phyloP scores from a whole-genome alignment of 2,888 invertebrate species.

The Epistrophella euchroma region DNA sequence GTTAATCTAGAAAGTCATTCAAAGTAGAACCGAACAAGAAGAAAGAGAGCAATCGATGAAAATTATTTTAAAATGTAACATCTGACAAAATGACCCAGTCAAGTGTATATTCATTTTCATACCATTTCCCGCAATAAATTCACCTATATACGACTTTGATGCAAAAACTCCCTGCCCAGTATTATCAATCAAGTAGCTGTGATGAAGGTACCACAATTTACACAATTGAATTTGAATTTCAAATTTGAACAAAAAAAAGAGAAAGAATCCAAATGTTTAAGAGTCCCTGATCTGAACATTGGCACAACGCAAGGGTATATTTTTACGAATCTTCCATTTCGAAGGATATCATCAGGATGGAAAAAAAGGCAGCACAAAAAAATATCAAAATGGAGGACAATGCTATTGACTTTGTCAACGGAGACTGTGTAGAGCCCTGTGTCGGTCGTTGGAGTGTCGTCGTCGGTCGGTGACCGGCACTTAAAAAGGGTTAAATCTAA shows the following conservation, averaged over 20 bases:
- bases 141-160: neutral
- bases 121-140: neutral
- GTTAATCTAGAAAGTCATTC: constrained; percentile 58
- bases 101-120: constrained; percentile 37
- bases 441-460: constrained; percentile 36
- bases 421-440: neutral
- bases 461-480: constrained; percentile 58
- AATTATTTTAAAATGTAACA: constrained; percentile 49
- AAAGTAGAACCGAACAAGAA: constrained; percentile 40
- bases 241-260: too few relatives aligned
- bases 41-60: neutral
- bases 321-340: constrained; percentile 25
- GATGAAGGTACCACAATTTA: constrained; percentile 60
- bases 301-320: constrained; percentile 1
- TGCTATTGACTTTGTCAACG: constrained; percentile 5
- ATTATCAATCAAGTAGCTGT: constrained; percentile 55
- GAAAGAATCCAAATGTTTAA: constrained; percentile 36
- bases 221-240: constrained; percentile 70
- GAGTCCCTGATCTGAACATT: constrained; percentile 46
- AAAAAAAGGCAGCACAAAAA: neutral
- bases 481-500: constrained; percentile 73
- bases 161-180: neutral
- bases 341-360: neutral
- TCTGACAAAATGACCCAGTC: constrained; percentile 46
- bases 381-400: constrained; percentile 13